Evolutionary conservation across 2,888 invertebrate genomes (phyloP).

Genomic region (Meiosimyza platycephala): DNA sequence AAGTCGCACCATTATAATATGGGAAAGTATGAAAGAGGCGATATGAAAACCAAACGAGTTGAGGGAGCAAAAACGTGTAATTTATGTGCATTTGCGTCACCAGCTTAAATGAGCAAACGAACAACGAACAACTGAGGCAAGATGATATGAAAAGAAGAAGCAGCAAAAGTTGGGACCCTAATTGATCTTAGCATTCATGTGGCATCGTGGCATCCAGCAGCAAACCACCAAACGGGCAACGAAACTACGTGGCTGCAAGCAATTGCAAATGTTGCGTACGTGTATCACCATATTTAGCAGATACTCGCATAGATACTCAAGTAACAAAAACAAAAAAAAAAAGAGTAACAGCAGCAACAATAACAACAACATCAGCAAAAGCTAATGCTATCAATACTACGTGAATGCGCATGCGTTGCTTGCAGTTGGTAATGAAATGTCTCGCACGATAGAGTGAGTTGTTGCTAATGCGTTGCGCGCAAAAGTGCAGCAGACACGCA

Average conservation of each 20-base stretch:
- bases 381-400: neutral
- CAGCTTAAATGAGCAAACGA: conserved; percentile 10
- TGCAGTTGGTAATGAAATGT: neutral
- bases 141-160: neutral
- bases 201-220: neutral
- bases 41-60: neutral
- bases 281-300: conserved; percentile 27
- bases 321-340: too few species aligned
- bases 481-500: neutral
- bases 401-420: conserved; percentile 25
- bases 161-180: conserved; percentile 24
- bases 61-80: conserved; percentile 16
- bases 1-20: neutral
- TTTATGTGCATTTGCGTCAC: conserved; percentile 31
- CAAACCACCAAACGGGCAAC: neutral
- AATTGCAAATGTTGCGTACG: conserved; percentile 15
- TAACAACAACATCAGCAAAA: neutral
- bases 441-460: conserved; percentile 13
- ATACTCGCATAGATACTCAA: neutral
- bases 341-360: neutral
- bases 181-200: conserved; percentile 34
- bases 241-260: neutral
- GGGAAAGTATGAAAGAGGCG: neutral
- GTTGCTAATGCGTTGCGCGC: neutral
- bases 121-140: neutral